Base-by-base conservation (phyloP, 2,113 vertebrate genomes). In the Pagrus major region DNA sequence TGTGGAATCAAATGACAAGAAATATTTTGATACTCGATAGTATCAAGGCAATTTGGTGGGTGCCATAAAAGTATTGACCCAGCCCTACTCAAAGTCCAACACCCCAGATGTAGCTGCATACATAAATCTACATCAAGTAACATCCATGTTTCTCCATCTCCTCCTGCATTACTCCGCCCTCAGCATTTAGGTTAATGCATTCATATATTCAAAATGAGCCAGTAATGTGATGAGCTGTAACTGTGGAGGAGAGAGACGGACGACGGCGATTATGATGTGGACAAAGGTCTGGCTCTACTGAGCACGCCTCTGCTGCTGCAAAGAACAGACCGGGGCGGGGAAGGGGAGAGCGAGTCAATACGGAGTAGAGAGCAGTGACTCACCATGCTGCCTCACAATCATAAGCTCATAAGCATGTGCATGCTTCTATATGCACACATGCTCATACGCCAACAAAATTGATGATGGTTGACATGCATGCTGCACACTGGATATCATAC, bases 301-400 rank as follows among this genome's bases (percentile, higher is more conserved):
- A 86, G 81, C 78, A 78, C 61, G 25, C 79, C 86, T 65, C 61
- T 56, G 68, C 86, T 80, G 80, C 90, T 81, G 86, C 79, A 91
- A 80, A 83, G 80, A 81, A 78, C 64, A 33, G 51, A 76, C 49
- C 3, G 16, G 71, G 71, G 79, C 88, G 76, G 77, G 77, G 80
- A 76, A 44, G 33, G 74, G 64, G 63, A 20, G 37, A 12, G 39
- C 25, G 76, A 82, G 87, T 90, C 78, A 78, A 92, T 89, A 88
- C 66, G 52, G 84, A 44, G 60, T 23, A 20, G 81, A 81, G 86
- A 88, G 80, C 84, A 81, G 85, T 93, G 93, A 92, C 83, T 93
- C 89, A 93, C 84, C 80, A 31, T 16, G 67, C 71, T 46, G 72
- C 81, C 58, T 82, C 55, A 63, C 69, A 56, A 75, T 75, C 72